Base-by-base conservation (phyloP, 2,797 vertebrate genomes). In the Craterocephalus amniculus region DNA sequence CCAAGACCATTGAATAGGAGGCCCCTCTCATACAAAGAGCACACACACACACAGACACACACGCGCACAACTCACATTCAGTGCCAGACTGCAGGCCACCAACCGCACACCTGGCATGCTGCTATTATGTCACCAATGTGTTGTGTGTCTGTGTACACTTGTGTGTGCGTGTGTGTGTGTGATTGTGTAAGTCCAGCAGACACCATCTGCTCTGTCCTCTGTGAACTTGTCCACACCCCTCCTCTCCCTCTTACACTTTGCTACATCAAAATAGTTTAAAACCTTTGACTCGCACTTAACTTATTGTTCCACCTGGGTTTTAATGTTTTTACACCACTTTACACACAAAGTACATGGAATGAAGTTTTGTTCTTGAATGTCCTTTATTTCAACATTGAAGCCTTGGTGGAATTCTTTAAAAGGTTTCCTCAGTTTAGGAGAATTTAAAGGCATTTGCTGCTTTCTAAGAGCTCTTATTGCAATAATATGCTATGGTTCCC, bases 171-270 rank as follows among this genome's bases (percentile, higher is more conserved):
- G 76, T 67, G 69, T 67, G 64, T 45, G 70, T 57, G 63, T 48
- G 74, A 80, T 89, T 91, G 88, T 90, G 81, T 84, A 85, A 89
- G 89, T 88, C 86, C 80, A 87, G 86, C 85, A 86, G 92, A 90
- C 89, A 62, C 91, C 92, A 93, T 93, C 92, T 93, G 91, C 89
- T 90, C 84, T 80, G 91, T 90, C 90, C 88, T 91, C 87, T 84
- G 85, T 91, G 88, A 92, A 90, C 92, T 90, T 86, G 80, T 89
- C 83, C 77, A 83, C 88, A 88, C 77, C 73, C 86, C 79, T 83
- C 43, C 63, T 66, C 69, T 65, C 55, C 35, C 38, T 54, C 27
- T 67, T 78, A 73, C 70, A 74, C 72, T 62, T 68, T 67, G 57
- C 60, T 56, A 27, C 63, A 73, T 83, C 32, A 59, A 29, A 69